These are phyloP conservation scores for Benthosema pterotum DNA, from an alignment of 2,797 vertebrate genomes.

Conservation along the genomic window DNA sequence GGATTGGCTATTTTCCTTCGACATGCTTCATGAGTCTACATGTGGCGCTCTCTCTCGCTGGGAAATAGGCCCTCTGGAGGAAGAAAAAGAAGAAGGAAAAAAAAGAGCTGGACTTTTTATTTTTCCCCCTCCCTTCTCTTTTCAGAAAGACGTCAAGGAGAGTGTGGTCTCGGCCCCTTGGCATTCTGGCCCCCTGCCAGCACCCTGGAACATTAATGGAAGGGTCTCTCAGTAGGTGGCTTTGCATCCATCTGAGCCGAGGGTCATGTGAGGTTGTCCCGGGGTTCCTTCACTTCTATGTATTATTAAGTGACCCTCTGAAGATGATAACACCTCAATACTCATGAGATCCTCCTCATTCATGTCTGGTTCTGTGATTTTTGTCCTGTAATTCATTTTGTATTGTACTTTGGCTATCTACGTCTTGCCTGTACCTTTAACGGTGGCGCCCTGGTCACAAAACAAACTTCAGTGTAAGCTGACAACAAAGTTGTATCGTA, in stretches of 20 bases:
- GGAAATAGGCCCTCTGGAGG: slow-evolving; percentile 49
- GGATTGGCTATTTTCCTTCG: slow-evolving; percentile 78
- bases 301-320: slow-evolving; percentile 55
- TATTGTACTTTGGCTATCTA: too few relatives aligned
- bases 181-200: slow-evolving; percentile 25
- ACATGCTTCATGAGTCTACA: slow-evolving; percentile 74
- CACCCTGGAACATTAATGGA: slow-evolving; percentile 33
- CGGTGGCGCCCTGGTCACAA: too few relatives aligned
- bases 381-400: too few relatives aligned
- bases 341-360: slow-evolving; percentile 2
- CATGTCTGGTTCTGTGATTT: too few relatives aligned
- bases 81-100: slow-evolving; percentile 27
- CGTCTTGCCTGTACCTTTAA: too few relatives aligned
- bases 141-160: slow-evolving; percentile 34
- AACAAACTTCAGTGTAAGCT: too few relatives aligned
- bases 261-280: slow-evolving; percentile 33
- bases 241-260: slow-evolving; percentile 18
- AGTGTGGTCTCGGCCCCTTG: slow-evolving; percentile 22
- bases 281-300: slow-evolving; percentile 29
- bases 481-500: too few relatives aligned
- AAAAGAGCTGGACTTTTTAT: slow-evolving; percentile 20
- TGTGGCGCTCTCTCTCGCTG: slow-evolving; percentile 56
- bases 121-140: too few relatives aligned
- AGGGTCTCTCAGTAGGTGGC: slow-evolving; percentile 41
- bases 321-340: background rate